Conservation (phyloP, 2,797 vertebrate genomes). For the Ctenopoma multispine region DNA sequence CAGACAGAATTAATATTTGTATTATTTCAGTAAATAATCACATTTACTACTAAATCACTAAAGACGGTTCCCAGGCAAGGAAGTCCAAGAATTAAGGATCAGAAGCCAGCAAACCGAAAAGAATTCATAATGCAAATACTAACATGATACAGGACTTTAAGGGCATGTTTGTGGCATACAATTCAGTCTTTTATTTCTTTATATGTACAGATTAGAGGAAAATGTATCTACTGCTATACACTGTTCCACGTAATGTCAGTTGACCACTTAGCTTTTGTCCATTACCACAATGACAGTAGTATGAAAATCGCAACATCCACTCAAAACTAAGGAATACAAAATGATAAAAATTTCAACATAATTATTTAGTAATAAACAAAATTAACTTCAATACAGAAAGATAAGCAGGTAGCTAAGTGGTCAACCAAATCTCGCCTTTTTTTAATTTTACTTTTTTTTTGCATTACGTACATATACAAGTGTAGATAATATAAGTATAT, state of each 20-base stretch:
- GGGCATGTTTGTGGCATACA: slow-evolving; percentile 79
- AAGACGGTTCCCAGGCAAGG: slow-evolving; percentile 55
- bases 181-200: slow-evolving; percentile 87
- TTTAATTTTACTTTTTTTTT: slow-evolving; percentile 79
- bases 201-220: slow-evolving; percentile 93
- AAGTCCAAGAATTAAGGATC: slow-evolving; percentile 64
- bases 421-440: slow-evolving; percentile 79
- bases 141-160: slow-evolving; percentile 77
- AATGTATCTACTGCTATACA: slow-evolving; percentile 89
- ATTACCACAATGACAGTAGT: slow-evolving; percentile 77
- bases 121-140: slow-evolving; percentile 71
- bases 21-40: slow-evolving; percentile 66
- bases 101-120: slow-evolving; percentile 57
- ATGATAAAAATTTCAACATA: slow-evolving; percentile 73
- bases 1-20: slow-evolving; percentile 47
- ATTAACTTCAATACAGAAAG: slow-evolving; percentile 73
- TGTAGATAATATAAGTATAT: slow-evolving; percentile 87
- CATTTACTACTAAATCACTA: slow-evolving; percentile 63
- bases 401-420: slow-evolving; percentile 82
- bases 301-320: slow-evolving; percentile 74
- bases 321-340: slow-evolving; percentile 70
- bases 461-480: slow-evolving; percentile 90
- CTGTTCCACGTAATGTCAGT: slow-evolving; percentile 83
- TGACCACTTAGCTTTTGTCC: slow-evolving; percentile 85
- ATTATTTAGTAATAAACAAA: slow-evolving; percentile 71